These are phyloP conservation scores for Macrophya alboannulata DNA, from an alignment of 2,888 invertebrate genomes.

Conservation along the genomic window DNA sequence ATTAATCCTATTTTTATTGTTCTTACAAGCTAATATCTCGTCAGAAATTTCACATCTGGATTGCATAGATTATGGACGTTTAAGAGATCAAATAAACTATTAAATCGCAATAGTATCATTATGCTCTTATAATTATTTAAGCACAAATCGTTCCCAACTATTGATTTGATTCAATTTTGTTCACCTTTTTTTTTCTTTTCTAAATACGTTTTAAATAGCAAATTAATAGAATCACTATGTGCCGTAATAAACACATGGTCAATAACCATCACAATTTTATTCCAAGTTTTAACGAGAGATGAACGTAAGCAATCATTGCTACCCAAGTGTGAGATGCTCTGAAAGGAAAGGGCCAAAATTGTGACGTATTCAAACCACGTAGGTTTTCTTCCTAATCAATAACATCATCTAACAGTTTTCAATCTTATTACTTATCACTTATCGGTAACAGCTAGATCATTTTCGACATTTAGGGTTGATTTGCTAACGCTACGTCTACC, in stretches of 20 bases:
- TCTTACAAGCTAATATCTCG: constrained; percentile 23
- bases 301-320: constrained; percentile 10
- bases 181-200: neutral
- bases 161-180: neutral
- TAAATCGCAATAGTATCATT: neutral
- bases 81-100: neutral
- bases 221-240: neutral
- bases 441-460: constrained; percentile 16
- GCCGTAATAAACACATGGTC: neutral
- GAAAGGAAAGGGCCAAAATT: constrained; percentile 20
- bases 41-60: constrained; percentile 30
- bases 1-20: constrained; percentile 16
- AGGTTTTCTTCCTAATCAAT: neutral
- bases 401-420: constrained; percentile 10
- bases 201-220: neutral
- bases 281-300: neutral
- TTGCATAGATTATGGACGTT: constrained; percentile 27
- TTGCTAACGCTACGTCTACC: neutral
- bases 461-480: neutral
- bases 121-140: neutral
- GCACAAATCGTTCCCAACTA: neutral
- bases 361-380: neutral
- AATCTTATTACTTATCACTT: constrained; percentile 26
- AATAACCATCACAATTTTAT: neutral
- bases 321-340: constrained; percentile 43